Evolutionary conservation across 2,888 invertebrate species (phyloP), one percentile per base, ranked within the genome.

Genomic region (Chaetogeoica ovagalla): DNA sequence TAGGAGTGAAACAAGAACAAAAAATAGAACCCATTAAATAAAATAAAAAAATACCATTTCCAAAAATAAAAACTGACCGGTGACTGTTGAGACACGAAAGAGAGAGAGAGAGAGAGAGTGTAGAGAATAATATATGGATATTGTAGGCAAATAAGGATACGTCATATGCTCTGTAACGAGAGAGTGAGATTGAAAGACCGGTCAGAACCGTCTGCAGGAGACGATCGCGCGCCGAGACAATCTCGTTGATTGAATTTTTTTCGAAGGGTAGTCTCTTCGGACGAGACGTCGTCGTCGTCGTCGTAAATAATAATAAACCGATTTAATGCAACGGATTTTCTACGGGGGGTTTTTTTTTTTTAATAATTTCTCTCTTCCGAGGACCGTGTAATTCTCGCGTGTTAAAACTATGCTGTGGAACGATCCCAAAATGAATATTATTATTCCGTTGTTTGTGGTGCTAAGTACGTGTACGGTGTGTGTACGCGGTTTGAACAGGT

Each of bases 261-360:
- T 60, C 4, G n/a, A n/a, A n/a, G 73, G 52, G 52, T 63, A 52
- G 63, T 37, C 48, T 17, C 17, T n/a, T n/a, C 73, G 62, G 63
- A 55, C 52, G 5, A 73, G 30, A 62, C n/a, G 30, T 30, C 1
- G 30, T 2, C 30, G 30, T 30, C 30, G 30, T 30, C 48, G 30
- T 73, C 52, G 52, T 73, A 55, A 48, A 62, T 37, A 62, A 62
- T 37, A 62, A 55, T 63, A 63, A 72, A 73, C 73, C 73, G 73
- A 63, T 73, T 73, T 73, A 63, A 73, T 52, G 63, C 63, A 73
- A 73, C 73, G 52, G 73, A 63, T 73, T 63, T 63, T 5, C 23
- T 48, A 48, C 30, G 62, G 15, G n/a, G n/a, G n/a, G n/a, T n/a
- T 52, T 62, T 73, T 52, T 30, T 30, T 30, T 30, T 30, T 30